Evolutionary conservation across 2,888 invertebrate species (phyloP), one percentile per base, ranked within the genome.

Genomic region (Campoletis raptor): DNA sequence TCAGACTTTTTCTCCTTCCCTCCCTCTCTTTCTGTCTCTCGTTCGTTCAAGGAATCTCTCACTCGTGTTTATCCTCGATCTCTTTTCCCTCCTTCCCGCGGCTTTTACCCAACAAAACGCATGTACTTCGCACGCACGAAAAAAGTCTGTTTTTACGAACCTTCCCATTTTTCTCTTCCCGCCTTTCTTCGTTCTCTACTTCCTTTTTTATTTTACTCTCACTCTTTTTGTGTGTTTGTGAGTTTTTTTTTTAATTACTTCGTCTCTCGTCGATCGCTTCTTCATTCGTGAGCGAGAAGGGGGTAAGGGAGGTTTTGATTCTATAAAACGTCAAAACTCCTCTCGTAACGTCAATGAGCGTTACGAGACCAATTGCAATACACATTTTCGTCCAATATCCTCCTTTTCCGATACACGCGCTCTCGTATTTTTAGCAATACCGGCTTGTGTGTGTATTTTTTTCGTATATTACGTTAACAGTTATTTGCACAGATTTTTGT

Each of bases 111-210:
- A 81, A 80, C 77, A 81, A 76, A 73, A 80, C 85, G 84, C 85
- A 76, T 85, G 85, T 84, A 81, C 76, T 81, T 85, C 85, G 81
- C 81, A 86, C 83, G 82, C 85, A 76, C 82, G 73, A 80, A 84
- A 67, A 85, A 85, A 76, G 52, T 72, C 36, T 80, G 30, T 83
- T 83, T 77, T 83, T 80, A 77, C 12, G 74, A 81, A 83, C 88
- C 81, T 76, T 85, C 57, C 81, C 67, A 70, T 82, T 83, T 77
- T 86, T 84, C 77, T 85, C 86, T 87, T 83, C 61, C 61, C 30
- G 48, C 54, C 86, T 81, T 83, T 84, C 85, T 81, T 74, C 86
- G 61, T 64, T 40, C 40, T 40, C 40, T 6, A 40, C 40, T 40
- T 40, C 8, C 7, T 54, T n/a, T n/a, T 54, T 15, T 15, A 61